Percentiles rank a stretch among this genome's conserved stretches.
Conservation (phyloP, 2,113 vertebrate species). For the Haemorhous mexicanus region DNA sequence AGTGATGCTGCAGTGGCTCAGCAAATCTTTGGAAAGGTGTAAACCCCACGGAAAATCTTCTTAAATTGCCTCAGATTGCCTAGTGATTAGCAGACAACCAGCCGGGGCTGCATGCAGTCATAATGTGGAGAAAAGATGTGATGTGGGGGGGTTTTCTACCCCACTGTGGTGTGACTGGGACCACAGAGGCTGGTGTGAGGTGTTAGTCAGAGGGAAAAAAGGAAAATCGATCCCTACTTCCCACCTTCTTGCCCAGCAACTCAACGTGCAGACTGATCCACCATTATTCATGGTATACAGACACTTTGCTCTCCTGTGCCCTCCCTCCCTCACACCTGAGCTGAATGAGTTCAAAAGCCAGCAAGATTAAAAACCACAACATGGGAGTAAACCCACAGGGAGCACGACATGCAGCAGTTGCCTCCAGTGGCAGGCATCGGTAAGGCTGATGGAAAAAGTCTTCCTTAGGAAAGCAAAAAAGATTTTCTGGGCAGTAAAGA, state of each 20-base stretch:
- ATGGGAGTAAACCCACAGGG: background rate
- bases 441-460: background rate
- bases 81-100: background rate
- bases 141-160: background rate
- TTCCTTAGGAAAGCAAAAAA: background rate
- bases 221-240: background rate
- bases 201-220: background rate
- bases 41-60: background rate
- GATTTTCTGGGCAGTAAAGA: background rate
- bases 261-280: background rate
- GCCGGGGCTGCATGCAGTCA: background rate
- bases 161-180: background rate
- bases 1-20: background rate
- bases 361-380: background rate
- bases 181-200: background rate
- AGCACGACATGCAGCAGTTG: background rate
- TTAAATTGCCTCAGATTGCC: background rate
- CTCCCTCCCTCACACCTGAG: background rate
- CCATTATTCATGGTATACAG: rapidly evolving
- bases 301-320: background rate
- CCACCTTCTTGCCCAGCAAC: background rate
- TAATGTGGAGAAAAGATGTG: background rate
- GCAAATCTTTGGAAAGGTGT: background rate
- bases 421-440: background rate
- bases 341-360: background rate